Conservation (phyloP, 1,140 invertebrate species). For the Drosophila repleta region DNA sequence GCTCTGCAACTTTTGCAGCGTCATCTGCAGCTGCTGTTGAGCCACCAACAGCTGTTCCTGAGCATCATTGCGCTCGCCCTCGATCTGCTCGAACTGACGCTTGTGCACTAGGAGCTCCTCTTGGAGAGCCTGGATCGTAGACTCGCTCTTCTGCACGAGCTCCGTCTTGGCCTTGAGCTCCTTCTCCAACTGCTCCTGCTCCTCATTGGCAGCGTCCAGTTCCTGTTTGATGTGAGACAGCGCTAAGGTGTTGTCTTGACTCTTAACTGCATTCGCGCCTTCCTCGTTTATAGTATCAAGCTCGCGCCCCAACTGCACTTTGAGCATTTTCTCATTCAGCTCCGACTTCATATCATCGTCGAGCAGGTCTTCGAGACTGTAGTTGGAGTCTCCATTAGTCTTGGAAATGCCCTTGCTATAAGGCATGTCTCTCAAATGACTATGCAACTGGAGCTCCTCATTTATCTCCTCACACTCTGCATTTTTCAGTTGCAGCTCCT, state of each 20-base stretch:
- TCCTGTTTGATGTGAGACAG: not conserved
- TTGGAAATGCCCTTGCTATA: no score
- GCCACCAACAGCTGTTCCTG: conserved; percentile 1
- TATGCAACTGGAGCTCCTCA: not conserved
- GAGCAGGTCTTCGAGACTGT: no score
- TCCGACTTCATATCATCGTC: no score
- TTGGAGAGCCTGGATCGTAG: not conserved
- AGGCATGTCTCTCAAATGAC: not conserved
- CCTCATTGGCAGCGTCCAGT: not conserved
- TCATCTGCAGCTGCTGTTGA: not conserved
- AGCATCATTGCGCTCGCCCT: not conserved
- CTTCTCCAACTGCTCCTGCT: not conserved
- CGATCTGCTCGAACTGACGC: not conserved
- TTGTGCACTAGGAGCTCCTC: not conserved
- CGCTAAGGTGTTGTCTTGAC: not conserved
- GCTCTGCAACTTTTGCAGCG: not conserved
- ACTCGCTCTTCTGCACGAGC: not conserved
- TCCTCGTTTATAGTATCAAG: not conserved
- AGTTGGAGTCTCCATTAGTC: no score
- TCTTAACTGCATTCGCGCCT: no score
- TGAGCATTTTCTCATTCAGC: not conserved
- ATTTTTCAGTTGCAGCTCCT: not conserved
- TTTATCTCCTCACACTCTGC: not conserved
- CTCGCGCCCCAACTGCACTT: not conserved
- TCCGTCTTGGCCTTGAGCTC: not conserved